phyloP scores from a whole-genome alignment of 2,113 vertebrate genomes.

The Catharus fuscescens region DNA sequence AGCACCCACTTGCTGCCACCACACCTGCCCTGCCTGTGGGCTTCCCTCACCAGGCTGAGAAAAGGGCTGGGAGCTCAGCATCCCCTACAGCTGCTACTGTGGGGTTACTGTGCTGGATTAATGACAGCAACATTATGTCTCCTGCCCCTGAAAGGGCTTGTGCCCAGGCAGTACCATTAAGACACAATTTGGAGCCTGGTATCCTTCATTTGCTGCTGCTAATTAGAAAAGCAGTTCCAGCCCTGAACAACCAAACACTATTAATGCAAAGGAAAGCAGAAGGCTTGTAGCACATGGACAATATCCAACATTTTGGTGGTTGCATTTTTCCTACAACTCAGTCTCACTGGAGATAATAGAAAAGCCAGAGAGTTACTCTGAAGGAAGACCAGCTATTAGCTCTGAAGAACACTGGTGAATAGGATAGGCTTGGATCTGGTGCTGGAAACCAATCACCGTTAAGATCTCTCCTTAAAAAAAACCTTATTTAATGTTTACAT shows the following conservation, averaged over 20 bases:
- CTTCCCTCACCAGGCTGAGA: neutral
- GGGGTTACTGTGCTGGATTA: neutral
- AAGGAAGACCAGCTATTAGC: neutral
- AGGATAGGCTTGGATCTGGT: neutral
- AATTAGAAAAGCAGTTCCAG: neutral
- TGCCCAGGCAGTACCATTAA: fast-evolving
- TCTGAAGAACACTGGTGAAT: neutral
- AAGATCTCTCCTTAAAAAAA: neutral
- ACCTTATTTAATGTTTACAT: neutral
- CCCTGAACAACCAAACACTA: neutral
- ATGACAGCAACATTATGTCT: neutral
- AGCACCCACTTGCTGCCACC: neutral
- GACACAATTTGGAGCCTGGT: neutral
- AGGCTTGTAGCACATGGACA: neutral
- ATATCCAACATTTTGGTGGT: neutral
- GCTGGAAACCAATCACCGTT: neutral
- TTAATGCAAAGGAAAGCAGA: neutral
- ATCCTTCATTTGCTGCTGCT: neutral
- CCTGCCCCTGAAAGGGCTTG: neutral
- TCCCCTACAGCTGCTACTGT: neutral
- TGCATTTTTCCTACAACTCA: neutral
- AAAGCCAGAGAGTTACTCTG: neutral
- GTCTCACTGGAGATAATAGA: neutral
- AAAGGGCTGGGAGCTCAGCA: neutral
- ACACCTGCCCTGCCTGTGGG: fast-evolving